phyloP scores from a whole-genome alignment of 1,140 invertebrate genomes.

The Atta colombica region DNA sequence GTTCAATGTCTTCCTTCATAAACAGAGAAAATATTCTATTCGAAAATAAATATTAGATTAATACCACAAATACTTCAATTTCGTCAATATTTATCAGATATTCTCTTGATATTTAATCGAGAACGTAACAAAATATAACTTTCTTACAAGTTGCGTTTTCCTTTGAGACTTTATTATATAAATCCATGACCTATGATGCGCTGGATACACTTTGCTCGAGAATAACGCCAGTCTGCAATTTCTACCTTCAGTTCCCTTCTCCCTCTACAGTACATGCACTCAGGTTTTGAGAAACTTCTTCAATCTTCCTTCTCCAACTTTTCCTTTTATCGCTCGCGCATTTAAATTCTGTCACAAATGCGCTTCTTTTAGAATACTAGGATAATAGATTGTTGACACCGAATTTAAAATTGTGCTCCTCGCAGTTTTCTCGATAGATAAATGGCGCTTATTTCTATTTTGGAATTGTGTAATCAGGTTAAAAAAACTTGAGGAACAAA shows the following conservation, averaged over 20 bases:
- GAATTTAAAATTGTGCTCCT: constrained; percentile 10
- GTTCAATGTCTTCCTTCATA: constrained; percentile 1
- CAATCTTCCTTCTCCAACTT: not conserved
- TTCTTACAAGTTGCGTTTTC: not conserved
- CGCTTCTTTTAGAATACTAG: not conserved
- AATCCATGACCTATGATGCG: not conserved
- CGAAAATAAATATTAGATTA: not conserved
- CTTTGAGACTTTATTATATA: not conserved
- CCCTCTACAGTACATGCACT: constrained; percentile 7
- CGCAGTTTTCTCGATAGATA: not conserved
- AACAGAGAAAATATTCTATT: not conserved
- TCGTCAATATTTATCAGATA: not conserved
- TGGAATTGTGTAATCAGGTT: not conserved
- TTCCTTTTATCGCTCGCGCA: not conserved
- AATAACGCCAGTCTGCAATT: not conserved
- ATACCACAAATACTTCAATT: not conserved
- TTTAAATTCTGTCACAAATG: not conserved
- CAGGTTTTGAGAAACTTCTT: constrained; percentile 60
- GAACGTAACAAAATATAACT: not conserved
- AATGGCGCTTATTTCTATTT: not conserved
- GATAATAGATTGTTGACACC: not conserved
- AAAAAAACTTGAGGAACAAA: not conserved
- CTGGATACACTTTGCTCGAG: constrained; percentile 1
- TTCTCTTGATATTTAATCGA: not conserved
- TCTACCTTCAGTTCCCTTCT: constrained; percentile 13